Percentiles rank a stretch among this genome's conserved stretches.
Conservation (phyloP, 2,113 vertebrate species). For the Caretta caretta region DNA sequence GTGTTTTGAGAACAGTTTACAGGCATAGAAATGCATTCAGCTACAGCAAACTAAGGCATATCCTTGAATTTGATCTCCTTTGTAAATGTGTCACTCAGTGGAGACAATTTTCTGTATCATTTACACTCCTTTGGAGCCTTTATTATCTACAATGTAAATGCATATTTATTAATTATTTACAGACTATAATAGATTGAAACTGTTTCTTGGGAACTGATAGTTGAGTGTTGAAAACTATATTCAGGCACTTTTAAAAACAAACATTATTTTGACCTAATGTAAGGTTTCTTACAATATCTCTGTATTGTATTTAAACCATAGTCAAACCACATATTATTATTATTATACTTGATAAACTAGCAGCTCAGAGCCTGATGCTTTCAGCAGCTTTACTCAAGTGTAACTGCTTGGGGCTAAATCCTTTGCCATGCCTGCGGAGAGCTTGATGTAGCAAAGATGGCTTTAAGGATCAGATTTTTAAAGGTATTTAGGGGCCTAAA, state of each 20-base stretch:
- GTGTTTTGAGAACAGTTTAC: background rate
- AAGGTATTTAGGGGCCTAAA: background rate
- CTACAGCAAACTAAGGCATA: background rate
- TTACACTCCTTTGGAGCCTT: background rate
- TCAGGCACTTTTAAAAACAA: slow-evolving; percentile 38
- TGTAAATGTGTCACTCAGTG: background rate
- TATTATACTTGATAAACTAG: background rate
- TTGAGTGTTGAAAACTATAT: background rate
- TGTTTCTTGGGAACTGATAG: background rate
- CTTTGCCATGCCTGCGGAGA: background rate
- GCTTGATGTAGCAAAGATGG: background rate
- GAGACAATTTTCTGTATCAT: background rate
- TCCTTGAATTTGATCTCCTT: background rate
- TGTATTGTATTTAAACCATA: background rate
- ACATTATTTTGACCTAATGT: background rate
- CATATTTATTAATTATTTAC: slow-evolving; percentile 7
- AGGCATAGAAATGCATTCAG: background rate
- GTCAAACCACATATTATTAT: background rate
- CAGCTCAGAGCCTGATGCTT: background rate
- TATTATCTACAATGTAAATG: slow-evolving; percentile 6
- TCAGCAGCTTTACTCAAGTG: background rate
- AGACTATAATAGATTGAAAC: background rate
- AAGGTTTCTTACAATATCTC: background rate
- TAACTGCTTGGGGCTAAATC: background rate
- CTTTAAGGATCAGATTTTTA: background rate